These are phyloP conservation scores for Heliconius hortense DNA, from an alignment of 2,888 invertebrate species.

Conservation along the genomic window DNA sequence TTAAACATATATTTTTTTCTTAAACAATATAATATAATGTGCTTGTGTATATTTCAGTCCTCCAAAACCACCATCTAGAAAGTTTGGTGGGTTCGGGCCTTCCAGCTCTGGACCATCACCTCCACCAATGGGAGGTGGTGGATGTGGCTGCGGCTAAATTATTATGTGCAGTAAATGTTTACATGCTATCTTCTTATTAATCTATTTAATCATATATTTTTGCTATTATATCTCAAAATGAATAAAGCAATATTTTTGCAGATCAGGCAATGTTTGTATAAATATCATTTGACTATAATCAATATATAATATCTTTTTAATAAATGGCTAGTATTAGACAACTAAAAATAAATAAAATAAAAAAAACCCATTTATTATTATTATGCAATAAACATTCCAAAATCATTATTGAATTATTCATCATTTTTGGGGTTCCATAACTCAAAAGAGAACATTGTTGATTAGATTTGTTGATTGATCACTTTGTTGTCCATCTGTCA, in stretches of 20 bases:
- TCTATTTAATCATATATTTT: background rate
- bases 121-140: constrained; percentile 69
- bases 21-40: background rate
- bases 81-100: constrained; percentile 73
- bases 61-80: constrained; percentile 69
- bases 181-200: background rate
- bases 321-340: no score
- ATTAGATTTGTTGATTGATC: no score
- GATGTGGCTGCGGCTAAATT: constrained; percentile 55
- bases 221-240: no score
- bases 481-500: no score
- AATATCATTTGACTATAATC: no score
- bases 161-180: background rate
- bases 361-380: background rate
- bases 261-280: no score
- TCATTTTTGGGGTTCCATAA: no score
- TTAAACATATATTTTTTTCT: no score
- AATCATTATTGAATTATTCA: background rate
- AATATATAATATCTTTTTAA: no score
- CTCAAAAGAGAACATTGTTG: no score
- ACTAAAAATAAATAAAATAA: no score
- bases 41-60: constrained; percentile 57
- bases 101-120: constrained; percentile 70
- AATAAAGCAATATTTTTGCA: no score
- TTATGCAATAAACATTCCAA: background rate